Base-by-base conservation (phyloP, 37 sponge, comb jelly and placozoan genomes). In the Beroe ovata region DNA sequence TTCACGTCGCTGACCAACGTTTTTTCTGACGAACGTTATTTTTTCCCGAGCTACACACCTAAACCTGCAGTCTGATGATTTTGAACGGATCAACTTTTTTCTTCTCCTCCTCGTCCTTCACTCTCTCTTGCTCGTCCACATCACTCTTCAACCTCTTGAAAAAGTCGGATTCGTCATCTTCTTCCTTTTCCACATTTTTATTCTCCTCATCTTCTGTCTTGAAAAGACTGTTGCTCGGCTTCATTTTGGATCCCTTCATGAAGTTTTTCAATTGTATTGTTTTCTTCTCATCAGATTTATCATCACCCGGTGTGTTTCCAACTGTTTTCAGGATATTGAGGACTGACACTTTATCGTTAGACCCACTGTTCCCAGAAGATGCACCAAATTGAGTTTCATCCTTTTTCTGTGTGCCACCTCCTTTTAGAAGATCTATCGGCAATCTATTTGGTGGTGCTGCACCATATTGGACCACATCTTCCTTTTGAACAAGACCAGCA, bases 281-380 rank as follows among this genome's bases (percentile, higher is more conserved):
- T 25, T 62, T 25, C 23, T 62, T 62, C 28, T 20, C 63, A 62
- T 47, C 54, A 47, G 8, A 6, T 4, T 62, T 62, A 3, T 20
- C 63, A 62, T 47, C 54, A 47, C 54, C 54, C 54, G 11, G 54
- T n/a, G n/a, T n/a, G n/a, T n/a, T n/a, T n/a, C n/a, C n/a, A n/a
- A n/a, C n/a, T n/a, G n/a, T n/a, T n/a, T n/a, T n/a, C n/a, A n/a
- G n/a, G n/a, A n/a, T n/a, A n/a, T n/a, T n/a, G n/a, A n/a, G n/a
- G n/a, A n/a, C n/a, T n/a, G n/a, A n/a, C n/a, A n/a, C n/a, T n/a
- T n/a, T n/a, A n/a, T n/a, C n/a, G n/a, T n/a, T n/a, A n/a, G n/a
- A n/a, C n/a, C n/a, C n/a, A n/a, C n/a, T n/a, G n/a, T n/a, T n/a
- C n/a, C n/a, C n/a, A n/a, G n/a, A n/a, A n/a, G n/a, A n/a, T 47